Base-by-base conservation (phyloP, 2,888 invertebrate species). In the Tenthredo mesomela region DNA sequence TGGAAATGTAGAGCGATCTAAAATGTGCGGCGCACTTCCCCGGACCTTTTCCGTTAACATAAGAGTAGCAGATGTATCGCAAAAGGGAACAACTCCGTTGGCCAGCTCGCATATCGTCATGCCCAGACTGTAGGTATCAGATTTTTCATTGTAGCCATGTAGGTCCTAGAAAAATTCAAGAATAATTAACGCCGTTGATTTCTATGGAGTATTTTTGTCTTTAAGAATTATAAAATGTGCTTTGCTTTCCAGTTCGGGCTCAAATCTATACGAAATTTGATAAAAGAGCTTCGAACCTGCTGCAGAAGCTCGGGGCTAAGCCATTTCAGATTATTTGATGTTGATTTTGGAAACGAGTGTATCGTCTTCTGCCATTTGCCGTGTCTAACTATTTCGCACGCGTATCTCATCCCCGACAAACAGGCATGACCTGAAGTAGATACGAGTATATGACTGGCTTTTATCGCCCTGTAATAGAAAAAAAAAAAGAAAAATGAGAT, bases 81-180 rank as follows among this genome's bases (percentile, higher is more conserved):
- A 95, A 93, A 97, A 98, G 0, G 98, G 98, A 87, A 97, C 97
- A 50, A 96, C 95, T 0, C 98, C 98, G 93, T 98, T 98, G 67
- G 97, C 98, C 85, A 98, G 93, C 93, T 98, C 98, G 92, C 98
- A 98, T 75, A 96, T 95, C 5, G 97, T 95, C 87, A 98, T 97
- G 33, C 99, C 99, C 67, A 98, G 91, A 86, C 98, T 98, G 92
- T 99, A 99, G 18, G 98, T 96, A 93, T 99, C 99, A 0, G 98
- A 97, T 89, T 97, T 97, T 91, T 96, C 96, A 90, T 97, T 97
- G 92, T 98, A 99, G 3, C 99, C 98, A 90, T 95, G 95, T 58
- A 98, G 93, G 93, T 98, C 97, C 96, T 96, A 93, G 0, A 90
- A 90, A 77, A 84, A 82, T 86, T 77, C 61, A 70, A 71, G 18